Evolutionary conservation across 2,888 invertebrate species (phyloP), one percentile per base, ranked within the genome.

Genomic region (Campoletis raptor): DNA sequence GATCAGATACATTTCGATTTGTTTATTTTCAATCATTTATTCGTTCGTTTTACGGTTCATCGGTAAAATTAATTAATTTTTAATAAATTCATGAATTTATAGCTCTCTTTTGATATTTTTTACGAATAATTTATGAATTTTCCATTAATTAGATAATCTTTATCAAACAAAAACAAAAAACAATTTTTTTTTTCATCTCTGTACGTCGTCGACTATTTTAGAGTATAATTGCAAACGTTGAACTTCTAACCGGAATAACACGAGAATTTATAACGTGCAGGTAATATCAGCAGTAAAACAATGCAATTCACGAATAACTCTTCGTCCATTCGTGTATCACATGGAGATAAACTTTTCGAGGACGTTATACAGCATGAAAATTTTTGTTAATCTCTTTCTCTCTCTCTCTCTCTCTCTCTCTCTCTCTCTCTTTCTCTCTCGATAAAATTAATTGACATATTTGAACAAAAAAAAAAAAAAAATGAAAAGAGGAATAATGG

Each of bases 291-390:
- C 5, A 40, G 30, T 24, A 78, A 54, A 40, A 79, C 54, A 70
- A 79, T 57, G 42, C 57, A 70, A 69, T 79, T 42, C 79, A 30
- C 42, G 21, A 61, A 57, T 79, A 79, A 69, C 69, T 79, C 67
- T 24, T 79, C 24, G 52, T 24, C 40, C 52, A 57, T 57, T 70
- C 69, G 79, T 79, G 69, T 42, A 79, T 70, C 57, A 42, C 79
- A 42, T 54, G n/a, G 79, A 79, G 79, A 79, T 69, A 79, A 82
- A 76, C 76, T 82, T 82, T 82, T 74, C 81, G 54, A 76, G 67
- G 73, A 42, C 66, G 36, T 30, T 30, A 37, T 64, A 61, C 81
- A 76, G 74, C 76, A 76, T 82, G 42, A 40, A 40, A 37, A 52
- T 70, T 70, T 42, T 69, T 57, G 30, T 40, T 36, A 61, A 30